Percentiles rank a stretch among this genome's conserved stretches.
These are phyloP conservation scores for Vannuccia rotundouncinata DNA, from an alignment of 2,888 invertebrate genomes.

Conservation along the genomic window DNA sequence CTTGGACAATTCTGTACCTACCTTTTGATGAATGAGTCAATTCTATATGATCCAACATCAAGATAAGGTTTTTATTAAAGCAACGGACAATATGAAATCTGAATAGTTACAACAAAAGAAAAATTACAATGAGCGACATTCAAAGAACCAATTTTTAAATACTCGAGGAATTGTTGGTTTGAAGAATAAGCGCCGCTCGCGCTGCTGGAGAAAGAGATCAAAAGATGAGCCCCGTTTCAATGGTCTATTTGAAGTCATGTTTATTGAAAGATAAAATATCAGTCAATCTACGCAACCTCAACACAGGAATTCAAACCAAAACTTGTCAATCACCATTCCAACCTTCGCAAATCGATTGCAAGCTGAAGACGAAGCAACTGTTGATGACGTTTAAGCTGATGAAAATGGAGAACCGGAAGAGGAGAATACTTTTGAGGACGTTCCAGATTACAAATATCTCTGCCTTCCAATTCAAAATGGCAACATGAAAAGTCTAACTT, in stretches of 20 bases:
- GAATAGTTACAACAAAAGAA: not conserved
- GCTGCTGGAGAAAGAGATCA: not conserved
- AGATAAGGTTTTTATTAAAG: not conserved
- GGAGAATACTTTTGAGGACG: not conserved
- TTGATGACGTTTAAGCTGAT: not conserved
- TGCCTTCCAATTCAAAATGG: not conserved
- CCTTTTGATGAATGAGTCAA: not conserved
- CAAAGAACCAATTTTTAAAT: not conserved
- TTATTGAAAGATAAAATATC: not conserved
- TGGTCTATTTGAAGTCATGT: not conserved
- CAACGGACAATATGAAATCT: not conserved
- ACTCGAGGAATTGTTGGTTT: no score
- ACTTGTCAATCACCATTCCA: not conserved
- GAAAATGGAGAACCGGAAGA: not conserved
- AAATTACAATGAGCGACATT: not conserved
- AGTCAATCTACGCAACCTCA: not conserved
- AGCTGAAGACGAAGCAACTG: not conserved
- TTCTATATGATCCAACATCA: not conserved
- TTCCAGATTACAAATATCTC: not conserved
- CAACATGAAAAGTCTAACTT: not conserved
- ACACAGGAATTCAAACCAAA: not conserved
- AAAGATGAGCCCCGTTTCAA: not conserved
- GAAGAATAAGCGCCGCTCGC: not conserved
- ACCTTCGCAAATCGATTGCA: not conserved
- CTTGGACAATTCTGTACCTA: not conserved